These are phyloP conservation scores for Eumaeus atala DNA, from an alignment of 1,140 invertebrate species.

Conservation along the genomic window DNA sequence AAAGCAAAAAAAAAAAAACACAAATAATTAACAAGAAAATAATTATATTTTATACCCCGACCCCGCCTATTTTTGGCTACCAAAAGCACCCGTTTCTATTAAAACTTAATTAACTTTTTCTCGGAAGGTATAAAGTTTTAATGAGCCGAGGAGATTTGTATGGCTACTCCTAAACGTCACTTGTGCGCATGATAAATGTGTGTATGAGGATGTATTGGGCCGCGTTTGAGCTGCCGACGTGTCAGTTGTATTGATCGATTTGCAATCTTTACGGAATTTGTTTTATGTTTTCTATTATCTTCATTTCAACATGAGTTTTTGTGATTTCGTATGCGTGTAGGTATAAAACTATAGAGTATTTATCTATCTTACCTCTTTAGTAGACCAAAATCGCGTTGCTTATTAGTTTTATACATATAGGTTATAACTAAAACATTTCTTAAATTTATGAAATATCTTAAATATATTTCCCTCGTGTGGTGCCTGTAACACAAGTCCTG, in stretches of 20 bases:
- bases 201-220: constrained; percentile 43
- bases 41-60: constrained; percentile 67
- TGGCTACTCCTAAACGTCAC: constrained; percentile 71
- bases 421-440: no score
- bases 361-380: no score
- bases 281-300: constrained; percentile 18
- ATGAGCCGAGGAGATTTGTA: constrained; percentile 63
- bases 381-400: no score
- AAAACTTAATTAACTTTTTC: constrained; percentile 74
- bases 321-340: no score
- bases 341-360: no score
- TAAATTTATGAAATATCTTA: no score
- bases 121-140: constrained; percentile 60
- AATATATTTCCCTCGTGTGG: no score
- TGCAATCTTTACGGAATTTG: constrained; percentile 13
- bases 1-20: constrained; percentile 40
- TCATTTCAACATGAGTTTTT: no score
- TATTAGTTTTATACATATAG: no score
- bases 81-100: constrained; percentile 70
- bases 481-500: no score
- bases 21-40: constrained; percentile 60
- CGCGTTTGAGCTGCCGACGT: constrained; percentile 43
- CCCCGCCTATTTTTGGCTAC: constrained; percentile 73
- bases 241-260: constrained; percentile 43
- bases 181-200: constrained; percentile 68